Conservation (phyloP, 2,113 vertebrate species). For the Halichoeres trimaculatus region DNA sequence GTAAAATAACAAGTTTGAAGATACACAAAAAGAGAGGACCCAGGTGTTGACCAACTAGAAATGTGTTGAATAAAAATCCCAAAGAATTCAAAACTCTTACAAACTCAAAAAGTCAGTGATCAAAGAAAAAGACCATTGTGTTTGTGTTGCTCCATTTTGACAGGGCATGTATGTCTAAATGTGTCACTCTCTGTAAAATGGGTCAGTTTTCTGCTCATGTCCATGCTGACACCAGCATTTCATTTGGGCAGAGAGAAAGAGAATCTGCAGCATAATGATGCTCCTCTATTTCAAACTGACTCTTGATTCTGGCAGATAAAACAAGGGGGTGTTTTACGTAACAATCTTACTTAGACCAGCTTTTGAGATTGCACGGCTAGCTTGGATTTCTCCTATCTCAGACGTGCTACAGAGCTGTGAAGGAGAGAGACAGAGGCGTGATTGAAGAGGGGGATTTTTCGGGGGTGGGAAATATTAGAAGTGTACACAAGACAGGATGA, state of each 20-base stretch:
- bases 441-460: conserved; percentile 50
- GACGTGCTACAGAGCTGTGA: conserved; percentile 21
- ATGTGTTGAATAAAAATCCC: too few species aligned
- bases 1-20: too few species aligned
- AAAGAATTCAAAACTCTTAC: too few species aligned
- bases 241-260: background rate
- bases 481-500: conserved; percentile 64
- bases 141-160: background rate
- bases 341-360: conserved; percentile 16
- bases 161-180: background rate
- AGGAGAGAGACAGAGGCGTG: conserved; percentile 19
- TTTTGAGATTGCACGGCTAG: conserved; percentile 35
- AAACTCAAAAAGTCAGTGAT: too few species aligned
- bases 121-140: background rate
- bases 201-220: conserved; percentile 9
- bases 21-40: too few species aligned
- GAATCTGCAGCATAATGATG: conserved; percentile 2
- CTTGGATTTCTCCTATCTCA: conserved; percentile 28
- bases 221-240: conserved; percentile 5
- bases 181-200: background rate
- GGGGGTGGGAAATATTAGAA: conserved; percentile 57
- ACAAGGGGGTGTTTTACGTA: conserved; percentile 17
- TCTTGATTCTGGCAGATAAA: conserved; percentile 21
- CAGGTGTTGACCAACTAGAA: too few species aligned
- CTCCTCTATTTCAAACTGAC: conserved; percentile 3